Percentiles rank a stretch among this genome's conserved stretches.
These are phyloP conservation scores for Caranx ignobilis DNA, from an alignment of 2,113 vertebrate species.

Conservation along the genomic window DNA sequence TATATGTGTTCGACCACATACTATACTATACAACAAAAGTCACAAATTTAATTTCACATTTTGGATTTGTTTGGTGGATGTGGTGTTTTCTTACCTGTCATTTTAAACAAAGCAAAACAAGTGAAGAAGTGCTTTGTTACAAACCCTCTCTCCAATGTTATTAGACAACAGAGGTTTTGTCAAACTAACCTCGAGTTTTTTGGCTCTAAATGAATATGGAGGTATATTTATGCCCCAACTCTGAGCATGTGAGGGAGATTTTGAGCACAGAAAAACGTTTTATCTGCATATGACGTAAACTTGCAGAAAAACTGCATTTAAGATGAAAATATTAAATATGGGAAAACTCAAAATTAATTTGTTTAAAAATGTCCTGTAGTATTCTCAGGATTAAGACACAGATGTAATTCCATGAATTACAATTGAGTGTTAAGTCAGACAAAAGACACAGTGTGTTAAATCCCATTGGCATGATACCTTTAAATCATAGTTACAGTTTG, in stretches of 20 bases:
- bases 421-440: neutral
- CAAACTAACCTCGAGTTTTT: neutral
- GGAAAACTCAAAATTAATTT: neutral
- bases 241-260: neutral
- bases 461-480: conserved; percentile 36
- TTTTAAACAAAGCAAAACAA: conserved; percentile 9
- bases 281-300: neutral
- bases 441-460: conserved; percentile 25
- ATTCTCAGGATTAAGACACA: conserved; percentile 2
- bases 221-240: neutral
- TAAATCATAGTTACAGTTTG: conserved; percentile 17
- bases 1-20: conserved; percentile 51
- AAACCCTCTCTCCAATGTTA: neutral
- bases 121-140: neutral
- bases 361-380: neutral
- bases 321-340: neutral
- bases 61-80: conserved; percentile 56
- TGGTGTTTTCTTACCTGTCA: neutral
- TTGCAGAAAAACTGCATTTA: neutral
- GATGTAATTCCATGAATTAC: conserved; percentile 16
- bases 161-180: neutral
- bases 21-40: conserved; percentile 62
- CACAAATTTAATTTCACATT: conserved; percentile 71
- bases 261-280: neutral
- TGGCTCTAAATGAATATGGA: neutral